Conservation (phyloP, 1,140 invertebrate species). For the Pseudachorutes palmiensis region DNA sequence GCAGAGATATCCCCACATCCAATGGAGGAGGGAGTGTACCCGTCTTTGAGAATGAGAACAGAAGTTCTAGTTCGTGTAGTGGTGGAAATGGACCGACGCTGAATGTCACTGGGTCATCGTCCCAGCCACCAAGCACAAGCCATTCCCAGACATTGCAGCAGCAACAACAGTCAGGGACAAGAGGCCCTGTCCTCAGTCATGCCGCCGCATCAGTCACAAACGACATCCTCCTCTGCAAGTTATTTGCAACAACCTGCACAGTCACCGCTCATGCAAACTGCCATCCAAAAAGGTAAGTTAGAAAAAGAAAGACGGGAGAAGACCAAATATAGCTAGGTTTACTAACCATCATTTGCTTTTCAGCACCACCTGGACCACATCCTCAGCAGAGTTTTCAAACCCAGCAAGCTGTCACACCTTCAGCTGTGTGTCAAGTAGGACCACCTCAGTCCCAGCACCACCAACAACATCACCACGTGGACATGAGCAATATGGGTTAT, state of each 20-base stretch:
- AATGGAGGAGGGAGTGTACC: conserved; percentile 13
- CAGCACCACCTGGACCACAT: no score
- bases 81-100: conserved; percentile 9
- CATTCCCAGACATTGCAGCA: conserved; percentile 16
- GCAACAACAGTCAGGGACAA: neutral
- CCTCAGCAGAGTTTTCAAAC: no score
- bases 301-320: no score
- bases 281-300: conserved; percentile 36
- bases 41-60: conserved; percentile 26
- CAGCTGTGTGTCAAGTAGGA: no score
- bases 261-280: conserved; percentile 36
- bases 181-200: conserved; percentile 16
- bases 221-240: neutral
- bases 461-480: conserved; percentile 41
- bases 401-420: no score
- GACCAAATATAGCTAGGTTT: no score
- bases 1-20: conserved; percentile 27
- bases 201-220: conserved; percentile 26
- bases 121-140: neutral
- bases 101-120: neutral
- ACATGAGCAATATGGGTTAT: conserved; percentile 39
- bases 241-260: conserved; percentile 27
- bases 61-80: conserved; percentile 33
- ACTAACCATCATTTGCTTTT: no score
- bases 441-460: no score